Base-by-base conservation (phyloP, 2,888 invertebrate genomes). In the Melanostoma scalare region DNA sequence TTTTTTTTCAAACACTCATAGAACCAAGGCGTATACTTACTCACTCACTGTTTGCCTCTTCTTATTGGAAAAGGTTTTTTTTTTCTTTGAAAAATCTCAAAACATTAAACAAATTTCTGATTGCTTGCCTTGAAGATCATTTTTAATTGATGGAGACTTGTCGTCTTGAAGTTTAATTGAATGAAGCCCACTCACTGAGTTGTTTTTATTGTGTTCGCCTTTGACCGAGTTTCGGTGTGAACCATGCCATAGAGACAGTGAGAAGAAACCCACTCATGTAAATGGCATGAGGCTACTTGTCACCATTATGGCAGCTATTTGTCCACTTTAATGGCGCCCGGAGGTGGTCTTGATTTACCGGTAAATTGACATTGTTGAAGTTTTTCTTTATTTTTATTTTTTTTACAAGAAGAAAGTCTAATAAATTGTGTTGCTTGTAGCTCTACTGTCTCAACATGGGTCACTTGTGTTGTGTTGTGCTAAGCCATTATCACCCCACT, bases 141-240 rank as follows among this genome's bases (percentile, higher is more conserved):
- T 31, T 56, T 38, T 10, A 55, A 69, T 50, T 61, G 52, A 48
- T 63, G 71, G 20, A 44, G 53, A 56, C 69, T 69, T 67, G 72
- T 72, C 20, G 20, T 20, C 72, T 73, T 60, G 53, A 50, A 48
- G 50, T 68, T 58, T 79, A 9, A 48, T 79, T 61, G 61, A 63
- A 35, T 55, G 38, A 56, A 75, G 58, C 52, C 46, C 35, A 61
- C 73, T 74, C 65, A 55, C 38, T 48, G 36, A 30, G 2, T 48
- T 60, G 33, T 46, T 40, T 40, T 20, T 38, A 56, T 44, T 30
- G 4, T 50, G 55, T 63, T 71, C 67, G 67, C 58, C 65, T 67
- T 67, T 77, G 81, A 82, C 77, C 81, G 77, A 81, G 72, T 77
- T 82, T 77, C 33, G 20, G 38, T 53, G 61, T 69, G 75, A 76